These are phyloP conservation scores for Paramormyrops hopkinsi DNA, from an alignment of 2,797 vertebrate species.

Conservation along the genomic window DNA sequence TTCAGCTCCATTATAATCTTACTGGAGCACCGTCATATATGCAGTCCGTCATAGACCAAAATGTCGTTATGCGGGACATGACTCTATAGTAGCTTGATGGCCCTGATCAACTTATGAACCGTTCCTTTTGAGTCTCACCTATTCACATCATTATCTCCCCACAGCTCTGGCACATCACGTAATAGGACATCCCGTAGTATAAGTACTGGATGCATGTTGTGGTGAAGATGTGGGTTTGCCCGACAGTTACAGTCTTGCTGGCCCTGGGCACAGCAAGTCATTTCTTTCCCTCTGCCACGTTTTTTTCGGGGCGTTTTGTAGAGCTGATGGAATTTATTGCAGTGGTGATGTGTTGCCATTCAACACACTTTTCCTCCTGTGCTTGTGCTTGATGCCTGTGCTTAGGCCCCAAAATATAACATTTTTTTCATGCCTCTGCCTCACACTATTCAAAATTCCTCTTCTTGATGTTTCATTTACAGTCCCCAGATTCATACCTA, in stretches of 20 bases:
- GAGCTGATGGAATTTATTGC: background rate
- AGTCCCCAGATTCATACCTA: background rate
- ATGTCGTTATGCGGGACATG: background rate
- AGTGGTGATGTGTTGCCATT: background rate
- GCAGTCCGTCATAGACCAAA: background rate
- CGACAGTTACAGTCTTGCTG: background rate
- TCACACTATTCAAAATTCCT: background rate
- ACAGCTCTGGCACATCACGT: background rate
- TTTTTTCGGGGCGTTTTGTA: background rate
- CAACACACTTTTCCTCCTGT: background rate
- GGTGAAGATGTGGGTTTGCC: background rate
- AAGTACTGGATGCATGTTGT: background rate
- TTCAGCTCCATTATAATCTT: background rate
- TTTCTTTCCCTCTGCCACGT: background rate
- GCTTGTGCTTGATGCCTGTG: background rate
- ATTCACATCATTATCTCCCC: background rate
- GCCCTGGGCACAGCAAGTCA: background rate
- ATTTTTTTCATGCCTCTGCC: background rate
- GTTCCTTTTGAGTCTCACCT: background rate
- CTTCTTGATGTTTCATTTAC: background rate
- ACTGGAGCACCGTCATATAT: background rate
- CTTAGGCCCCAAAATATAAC: background rate
- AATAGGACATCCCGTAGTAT: background rate
- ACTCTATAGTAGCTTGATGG: background rate
- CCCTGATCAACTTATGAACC: background rate